Evolutionary conservation across 1,140 invertebrate species (phyloP), one percentile per base, ranked within the genome.

Genomic region (Calephelis virginiensis): DNA sequence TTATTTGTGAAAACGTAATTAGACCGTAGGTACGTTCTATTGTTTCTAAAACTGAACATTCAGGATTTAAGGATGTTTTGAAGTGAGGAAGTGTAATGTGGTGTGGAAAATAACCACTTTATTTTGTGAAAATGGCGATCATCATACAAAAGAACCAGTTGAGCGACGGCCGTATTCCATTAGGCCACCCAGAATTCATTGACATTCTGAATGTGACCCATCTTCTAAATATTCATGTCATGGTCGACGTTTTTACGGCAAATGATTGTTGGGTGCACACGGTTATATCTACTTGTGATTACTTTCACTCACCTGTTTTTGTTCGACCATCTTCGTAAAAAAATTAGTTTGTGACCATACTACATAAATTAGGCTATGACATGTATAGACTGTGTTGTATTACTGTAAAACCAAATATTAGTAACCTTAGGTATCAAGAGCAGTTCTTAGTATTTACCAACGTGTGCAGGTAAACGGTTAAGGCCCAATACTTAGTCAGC

Each of bases 161-260:
- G 17, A 56, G 53, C 12, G 53, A 37, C 53, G 53, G 17, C 17
- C 53, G 50, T 56, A 56, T 56, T 56, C 8, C 28, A 56, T 56
- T 56, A 56, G 28, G 17, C 28, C 50, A 56, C 50, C 17, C 40
- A 28, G 17, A 17, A 56, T 56, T 56, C 28, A 56, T 56, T 56
- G 50, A 56, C 17, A 56, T 56, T 56, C 50, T 56, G 17, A 56
- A 56, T 28, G 50, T 56, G 17, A 53, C 50, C 50, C 50, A 53
- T 53, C 50, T 17, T 53, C 17, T 14, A 53, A 53, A 53, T 53
- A 53, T 53, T 17, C 50, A 53, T 53, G 50, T 53, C 17, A 53
- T 13, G 50, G 50, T 28, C 17, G 50, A 53, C 50, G 50, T 53
- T 14, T 53, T 53, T 53, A 4, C 8, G 50, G 14, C 14, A 17